A percentile compares a stretch with the other conserved stretches of the same genome.
Evolutionary conservation across 2,113 vertebrate genomes (phyloP).

Genomic region (Antechinus flavipes): DNA sequence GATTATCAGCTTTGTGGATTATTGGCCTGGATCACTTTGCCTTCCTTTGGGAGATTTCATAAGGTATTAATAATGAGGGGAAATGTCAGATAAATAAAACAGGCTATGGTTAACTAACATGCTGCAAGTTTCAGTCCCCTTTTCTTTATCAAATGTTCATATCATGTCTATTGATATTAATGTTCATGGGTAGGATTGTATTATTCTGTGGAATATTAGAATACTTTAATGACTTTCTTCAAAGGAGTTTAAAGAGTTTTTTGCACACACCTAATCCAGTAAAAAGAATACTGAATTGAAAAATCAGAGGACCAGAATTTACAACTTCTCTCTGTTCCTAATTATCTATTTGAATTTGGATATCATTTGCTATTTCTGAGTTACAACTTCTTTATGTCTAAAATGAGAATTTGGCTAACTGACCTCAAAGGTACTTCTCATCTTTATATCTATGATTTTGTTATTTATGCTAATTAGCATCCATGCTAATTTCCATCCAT

Average conservation of each 20-base stretch:
- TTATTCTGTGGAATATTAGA: background rate
- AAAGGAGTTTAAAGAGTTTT: background rate
- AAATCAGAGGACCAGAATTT: background rate
- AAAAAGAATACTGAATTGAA: background rate
- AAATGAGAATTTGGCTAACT: background rate
- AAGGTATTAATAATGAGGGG: background rate
- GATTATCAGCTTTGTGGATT: background rate
- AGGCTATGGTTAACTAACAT: background rate
- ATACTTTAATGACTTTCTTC: background rate
- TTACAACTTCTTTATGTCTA: background rate
- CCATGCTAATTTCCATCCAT: background rate
- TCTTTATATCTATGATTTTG: background rate
- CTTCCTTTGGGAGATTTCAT: background rate
- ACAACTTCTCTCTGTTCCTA: background rate
- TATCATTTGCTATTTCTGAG: background rate
- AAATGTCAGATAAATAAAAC: background rate
- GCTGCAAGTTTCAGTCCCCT: background rate
- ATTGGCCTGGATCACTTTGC: background rate
- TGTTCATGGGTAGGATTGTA: background rate
- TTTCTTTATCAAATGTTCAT: background rate
- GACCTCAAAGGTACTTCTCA: background rate
- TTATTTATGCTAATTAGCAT: background rate
- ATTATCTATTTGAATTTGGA: background rate
- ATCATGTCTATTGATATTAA: background rate
- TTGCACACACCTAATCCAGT: background rate